A percentile compares a stretch with the other conserved stretches of the same genome.
Conservation (phyloP, 1,140 invertebrate genomes). For the Macrocentrus cingulum region DNA sequence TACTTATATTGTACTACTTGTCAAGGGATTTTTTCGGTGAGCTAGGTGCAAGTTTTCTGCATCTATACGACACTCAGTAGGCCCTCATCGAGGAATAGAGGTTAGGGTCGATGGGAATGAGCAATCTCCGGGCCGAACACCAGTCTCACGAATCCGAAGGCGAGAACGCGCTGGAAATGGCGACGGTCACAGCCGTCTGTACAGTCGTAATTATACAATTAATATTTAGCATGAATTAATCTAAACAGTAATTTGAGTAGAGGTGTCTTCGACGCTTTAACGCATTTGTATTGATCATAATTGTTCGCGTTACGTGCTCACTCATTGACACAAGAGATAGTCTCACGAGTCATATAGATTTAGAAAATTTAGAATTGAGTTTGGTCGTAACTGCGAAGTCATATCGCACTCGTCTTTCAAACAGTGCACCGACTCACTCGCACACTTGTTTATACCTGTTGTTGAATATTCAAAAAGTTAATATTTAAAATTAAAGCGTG, state of each 20-base stretch:
- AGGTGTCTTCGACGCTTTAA: no score
- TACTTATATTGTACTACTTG: constrained; percentile 71
- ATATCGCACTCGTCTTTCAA: constrained; percentile 58
- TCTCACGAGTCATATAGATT: no score
- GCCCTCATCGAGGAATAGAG: constrained; percentile 11
- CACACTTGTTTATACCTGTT: constrained; percentile 61
- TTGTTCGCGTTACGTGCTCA: no score
- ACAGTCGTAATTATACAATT: no score
- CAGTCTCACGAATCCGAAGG: constrained; percentile 37
- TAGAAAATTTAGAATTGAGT: no score
- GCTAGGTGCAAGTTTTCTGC: constrained; percentile 66
- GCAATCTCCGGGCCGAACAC: constrained; percentile 25
- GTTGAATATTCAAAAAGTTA: no score
- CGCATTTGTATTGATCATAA: no score
- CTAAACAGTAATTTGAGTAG: no score
- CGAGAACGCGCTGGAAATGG: constrained; percentile 55
- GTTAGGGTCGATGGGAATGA: constrained; percentile 6
- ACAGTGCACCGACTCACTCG: constrained; percentile 49
- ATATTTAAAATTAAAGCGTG: no score
- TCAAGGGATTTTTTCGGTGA: constrained; percentile 68
- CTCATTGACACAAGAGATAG: no score
- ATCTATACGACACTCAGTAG: constrained; percentile 53
- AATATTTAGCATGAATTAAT: no score
- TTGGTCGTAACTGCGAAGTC: constrained; percentile 47
- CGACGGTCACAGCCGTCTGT: no score